These are phyloP conservation scores for Forbesichthys papilliferus DNA, from an alignment of 2,113 vertebrate genomes.

Conservation along the genomic window DNA sequence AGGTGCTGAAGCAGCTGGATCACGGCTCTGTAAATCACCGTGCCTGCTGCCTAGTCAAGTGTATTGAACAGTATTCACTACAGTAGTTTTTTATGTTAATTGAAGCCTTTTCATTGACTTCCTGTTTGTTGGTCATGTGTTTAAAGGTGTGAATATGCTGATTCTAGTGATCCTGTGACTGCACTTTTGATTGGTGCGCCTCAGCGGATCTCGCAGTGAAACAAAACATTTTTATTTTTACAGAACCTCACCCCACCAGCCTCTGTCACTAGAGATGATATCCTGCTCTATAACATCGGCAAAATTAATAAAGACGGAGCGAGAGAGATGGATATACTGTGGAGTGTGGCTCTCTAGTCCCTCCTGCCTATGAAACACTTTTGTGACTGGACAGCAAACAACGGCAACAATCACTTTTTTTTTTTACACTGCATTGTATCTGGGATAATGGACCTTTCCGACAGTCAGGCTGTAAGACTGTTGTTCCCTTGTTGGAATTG, in stretches of 20 bases:
- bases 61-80: neutral
- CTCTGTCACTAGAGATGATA: slow-evolving; percentile 40
- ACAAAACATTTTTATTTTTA: slow-evolving; percentile 40
- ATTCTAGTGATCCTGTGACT: neutral
- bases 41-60: neutral
- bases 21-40: neutral
- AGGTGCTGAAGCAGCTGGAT: neutral
- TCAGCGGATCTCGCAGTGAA: slow-evolving; percentile 52
- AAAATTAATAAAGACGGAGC: slow-evolving; percentile 34
- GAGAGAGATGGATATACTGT: slow-evolving; percentile 18
- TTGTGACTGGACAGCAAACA: slow-evolving; percentile 37
- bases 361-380: slow-evolving; percentile 42
- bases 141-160: neutral
- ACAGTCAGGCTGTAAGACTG: too few relatives aligned
- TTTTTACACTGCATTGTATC: slow-evolving; percentile 21
- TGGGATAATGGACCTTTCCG: neutral
- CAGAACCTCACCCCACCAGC: slow-evolving; percentile 52
- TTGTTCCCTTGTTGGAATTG: neutral
- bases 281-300: slow-evolving; percentile 13
- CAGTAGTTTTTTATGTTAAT: neutral
- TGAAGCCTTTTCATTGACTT: neutral
- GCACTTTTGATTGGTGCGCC: neutral
- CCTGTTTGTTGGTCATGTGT: neutral
- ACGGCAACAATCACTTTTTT: neutral
- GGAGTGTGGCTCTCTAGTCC: slow-evolving; percentile 55